Evolutionary conservation across 2,113 vertebrate species (phyloP).

Genomic region (Orientallactaga bullata): DNA sequence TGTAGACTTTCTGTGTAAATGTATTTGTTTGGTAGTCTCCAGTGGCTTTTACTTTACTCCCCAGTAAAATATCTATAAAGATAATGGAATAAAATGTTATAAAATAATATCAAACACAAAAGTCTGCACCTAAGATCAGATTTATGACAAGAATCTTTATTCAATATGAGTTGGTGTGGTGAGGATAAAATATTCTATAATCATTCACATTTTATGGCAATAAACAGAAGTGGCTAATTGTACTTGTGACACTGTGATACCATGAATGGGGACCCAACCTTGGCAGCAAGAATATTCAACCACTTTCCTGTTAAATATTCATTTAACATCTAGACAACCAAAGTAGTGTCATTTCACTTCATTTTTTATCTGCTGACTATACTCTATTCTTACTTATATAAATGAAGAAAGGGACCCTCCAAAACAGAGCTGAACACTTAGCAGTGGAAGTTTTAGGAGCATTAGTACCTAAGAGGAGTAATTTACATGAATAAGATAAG

Average conservation of each 20-base stretch:
- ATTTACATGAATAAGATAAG: constrained; percentile 26
- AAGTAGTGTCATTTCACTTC: neutral
- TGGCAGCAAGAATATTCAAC: neutral
- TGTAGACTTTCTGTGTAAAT: neutral
- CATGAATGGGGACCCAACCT: neutral
- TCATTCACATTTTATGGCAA: no score
- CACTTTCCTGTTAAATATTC: neutral
- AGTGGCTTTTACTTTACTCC: neutral
- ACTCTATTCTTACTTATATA: neutral
- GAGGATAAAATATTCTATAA: neutral
- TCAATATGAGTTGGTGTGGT: neutral
- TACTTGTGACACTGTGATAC: no score
- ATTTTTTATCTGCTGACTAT: neutral
- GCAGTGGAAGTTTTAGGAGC: neutral
- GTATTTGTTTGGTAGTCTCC: no score
- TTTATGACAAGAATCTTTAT: neutral
- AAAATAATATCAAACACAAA: neutral
- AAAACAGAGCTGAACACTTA: neutral
- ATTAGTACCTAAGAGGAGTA: neutral
- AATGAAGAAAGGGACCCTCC: constrained; percentile 23
- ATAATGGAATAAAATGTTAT: neutral
- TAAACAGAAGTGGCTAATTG: no score
- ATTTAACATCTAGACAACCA: neutral
- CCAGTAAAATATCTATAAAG: constrained; percentile 7
- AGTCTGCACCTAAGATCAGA: neutral